Percentiles rank a stretch among this genome's conserved stretches.
Conservation (phyloP, 2,113 vertebrate genomes). For the Chionodraco myersi region DNA sequence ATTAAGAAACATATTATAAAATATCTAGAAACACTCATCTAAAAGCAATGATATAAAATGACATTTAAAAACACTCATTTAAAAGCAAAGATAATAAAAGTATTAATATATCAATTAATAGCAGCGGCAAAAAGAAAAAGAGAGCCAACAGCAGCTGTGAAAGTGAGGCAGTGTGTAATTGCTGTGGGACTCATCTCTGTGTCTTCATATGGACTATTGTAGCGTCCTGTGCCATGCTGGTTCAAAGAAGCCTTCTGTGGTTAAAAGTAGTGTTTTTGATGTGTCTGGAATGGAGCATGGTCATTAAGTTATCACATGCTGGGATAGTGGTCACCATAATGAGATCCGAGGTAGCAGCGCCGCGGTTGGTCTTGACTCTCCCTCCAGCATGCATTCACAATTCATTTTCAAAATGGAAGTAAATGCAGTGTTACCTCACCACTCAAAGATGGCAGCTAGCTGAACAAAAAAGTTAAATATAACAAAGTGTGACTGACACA, state of each 20-base stretch:
- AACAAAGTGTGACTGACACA: background rate
- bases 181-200: constrained; percentile 30
- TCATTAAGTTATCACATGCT: constrained; percentile 65
- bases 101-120: too few relatives aligned
- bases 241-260: constrained; percentile 44
- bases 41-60: too few relatives aligned
- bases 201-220: constrained; percentile 35
- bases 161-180: constrained; percentile 36
- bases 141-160: background rate
- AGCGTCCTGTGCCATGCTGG: background rate
- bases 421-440: constrained; percentile 13
- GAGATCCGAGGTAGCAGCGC: constrained; percentile 48
- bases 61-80: too few relatives aligned
- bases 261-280: constrained; percentile 54
- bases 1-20: too few relatives aligned
- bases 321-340: constrained; percentile 48
- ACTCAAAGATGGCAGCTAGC: background rate
- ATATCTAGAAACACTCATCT: too few relatives aligned
- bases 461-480: background rate
- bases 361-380: constrained; percentile 34
- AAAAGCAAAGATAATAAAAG: too few relatives aligned
- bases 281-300: constrained; percentile 20
- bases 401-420: constrained; percentile 25
- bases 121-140: background rate
- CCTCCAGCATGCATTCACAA: constrained; percentile 16